Conservation (phyloP, 2,113 vertebrate genomes). For the Alouatta palliata region DNA sequence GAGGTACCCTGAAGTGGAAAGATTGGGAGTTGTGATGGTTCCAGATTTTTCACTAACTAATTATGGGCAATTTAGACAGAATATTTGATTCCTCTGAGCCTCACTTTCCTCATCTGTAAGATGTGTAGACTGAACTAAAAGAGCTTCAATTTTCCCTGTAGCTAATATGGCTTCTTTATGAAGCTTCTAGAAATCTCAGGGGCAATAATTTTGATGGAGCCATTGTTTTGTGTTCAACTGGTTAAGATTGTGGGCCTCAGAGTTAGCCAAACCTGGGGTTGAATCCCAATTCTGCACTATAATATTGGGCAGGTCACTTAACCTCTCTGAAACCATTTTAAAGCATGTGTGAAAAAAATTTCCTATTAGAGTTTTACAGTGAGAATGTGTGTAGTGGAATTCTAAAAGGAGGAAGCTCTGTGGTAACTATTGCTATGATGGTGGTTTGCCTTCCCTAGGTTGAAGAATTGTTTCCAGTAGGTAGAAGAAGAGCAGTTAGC, state of each 20-base stretch:
- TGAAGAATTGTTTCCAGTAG: background rate
- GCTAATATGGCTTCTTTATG: background rate
- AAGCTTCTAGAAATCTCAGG: background rate
- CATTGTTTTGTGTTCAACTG: background rate
- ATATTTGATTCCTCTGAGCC: background rate
- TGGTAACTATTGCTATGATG: background rate
- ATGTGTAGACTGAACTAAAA: background rate
- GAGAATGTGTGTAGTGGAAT: background rate
- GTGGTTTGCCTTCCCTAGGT: background rate
- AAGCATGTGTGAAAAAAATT: background rate
- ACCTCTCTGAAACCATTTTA: background rate
- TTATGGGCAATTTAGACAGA: too few relatives aligned
- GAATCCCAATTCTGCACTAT: background rate
- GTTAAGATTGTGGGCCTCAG: too few relatives aligned
- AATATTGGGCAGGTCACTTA: too few relatives aligned
- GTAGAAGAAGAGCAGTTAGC: background rate
- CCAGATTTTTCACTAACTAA: background rate
- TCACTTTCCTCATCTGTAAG: background rate
- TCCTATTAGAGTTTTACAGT: background rate
- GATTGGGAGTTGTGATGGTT: background rate
- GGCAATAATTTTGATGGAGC: background rate
- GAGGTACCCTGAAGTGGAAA: background rate
- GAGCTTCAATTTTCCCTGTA: background rate
- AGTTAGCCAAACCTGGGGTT: background rate
- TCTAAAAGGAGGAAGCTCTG: background rate